phyloP scores from a whole-genome alignment of 2,797 vertebrate genomes.

The Eulemur mongoz region DNA sequence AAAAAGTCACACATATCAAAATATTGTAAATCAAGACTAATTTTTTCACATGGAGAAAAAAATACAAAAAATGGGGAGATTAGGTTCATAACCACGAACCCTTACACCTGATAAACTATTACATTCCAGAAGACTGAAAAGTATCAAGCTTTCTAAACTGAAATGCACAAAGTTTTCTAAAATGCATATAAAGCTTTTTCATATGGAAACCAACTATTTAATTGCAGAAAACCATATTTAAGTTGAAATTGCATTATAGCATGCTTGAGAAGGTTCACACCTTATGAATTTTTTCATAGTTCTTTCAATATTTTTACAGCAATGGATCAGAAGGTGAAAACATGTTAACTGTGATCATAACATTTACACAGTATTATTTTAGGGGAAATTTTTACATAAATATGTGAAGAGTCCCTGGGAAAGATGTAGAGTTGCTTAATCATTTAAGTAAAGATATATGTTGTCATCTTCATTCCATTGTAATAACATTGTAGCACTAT shows the following conservation, averaged over 20 bases:
- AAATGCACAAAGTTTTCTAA: background rate
- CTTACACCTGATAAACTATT: background rate
- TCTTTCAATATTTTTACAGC: background rate
- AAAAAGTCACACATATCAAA: background rate
- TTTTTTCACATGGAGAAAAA: background rate
- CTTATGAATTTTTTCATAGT: background rate
- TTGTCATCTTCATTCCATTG: background rate
- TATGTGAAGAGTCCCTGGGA: background rate
- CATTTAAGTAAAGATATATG: background rate
- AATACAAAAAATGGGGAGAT: background rate
- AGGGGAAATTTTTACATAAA: background rate
- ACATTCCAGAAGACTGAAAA: background rate
- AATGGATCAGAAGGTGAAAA: background rate
- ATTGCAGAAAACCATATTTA: slow-evolving; percentile 6
- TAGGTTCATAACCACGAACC: background rate
- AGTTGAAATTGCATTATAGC: background rate
- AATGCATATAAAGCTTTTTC: background rate
- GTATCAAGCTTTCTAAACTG: background rate
- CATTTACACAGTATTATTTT: background rate
- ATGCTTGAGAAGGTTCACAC: background rate
- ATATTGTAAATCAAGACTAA: slow-evolving; percentile 36
- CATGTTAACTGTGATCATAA: background rate
- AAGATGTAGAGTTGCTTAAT: background rate
- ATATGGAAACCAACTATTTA: background rate
- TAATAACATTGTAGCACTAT: background rate